Conservation (phyloP, 1,140 invertebrate genomes). For the Drosophila nasuta region DNA sequence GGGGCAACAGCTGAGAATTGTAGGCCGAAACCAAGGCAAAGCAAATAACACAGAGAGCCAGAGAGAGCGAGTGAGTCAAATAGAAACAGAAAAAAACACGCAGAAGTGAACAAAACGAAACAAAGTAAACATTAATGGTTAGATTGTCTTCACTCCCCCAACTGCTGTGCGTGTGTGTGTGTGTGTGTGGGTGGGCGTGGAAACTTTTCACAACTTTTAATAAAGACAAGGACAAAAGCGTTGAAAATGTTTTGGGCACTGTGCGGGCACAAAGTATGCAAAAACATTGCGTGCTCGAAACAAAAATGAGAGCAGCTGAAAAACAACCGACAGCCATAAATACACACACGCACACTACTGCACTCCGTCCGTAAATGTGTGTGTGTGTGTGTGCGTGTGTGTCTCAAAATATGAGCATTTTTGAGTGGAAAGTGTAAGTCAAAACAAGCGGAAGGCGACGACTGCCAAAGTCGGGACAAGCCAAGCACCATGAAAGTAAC, state of each 20-base stretch:
- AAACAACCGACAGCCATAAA: constrained; percentile 46
- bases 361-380: not conserved
- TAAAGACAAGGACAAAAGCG: constrained; percentile 77
- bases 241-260: constrained; percentile 61
- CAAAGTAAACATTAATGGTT: constrained; percentile 70
- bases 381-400: not conserved
- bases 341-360: constrained; percentile 15
- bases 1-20: not conserved
- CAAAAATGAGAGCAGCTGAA: constrained; percentile 67
- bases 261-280: constrained; percentile 60
- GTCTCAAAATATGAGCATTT: constrained; percentile 45
- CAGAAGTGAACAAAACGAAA: constrained; percentile 22
- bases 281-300: constrained; percentile 69
- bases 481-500: constrained; percentile 67
- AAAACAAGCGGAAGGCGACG: constrained; percentile 49
- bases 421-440: constrained; percentile 70
- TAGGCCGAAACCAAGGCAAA: constrained; percentile 22
- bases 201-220: constrained; percentile 68
- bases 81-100: constrained; percentile 25
- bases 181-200: constrained; percentile 26
- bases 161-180: constrained; percentile 13
- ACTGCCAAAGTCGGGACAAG: constrained; percentile 65
- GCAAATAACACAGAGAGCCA: constrained; percentile 44
- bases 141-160: constrained; percentile 22
- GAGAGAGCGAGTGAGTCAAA: constrained; percentile 16